phyloP scores from a whole-genome alignment of 2,113 vertebrate species.

The Caretta caretta region DNA sequence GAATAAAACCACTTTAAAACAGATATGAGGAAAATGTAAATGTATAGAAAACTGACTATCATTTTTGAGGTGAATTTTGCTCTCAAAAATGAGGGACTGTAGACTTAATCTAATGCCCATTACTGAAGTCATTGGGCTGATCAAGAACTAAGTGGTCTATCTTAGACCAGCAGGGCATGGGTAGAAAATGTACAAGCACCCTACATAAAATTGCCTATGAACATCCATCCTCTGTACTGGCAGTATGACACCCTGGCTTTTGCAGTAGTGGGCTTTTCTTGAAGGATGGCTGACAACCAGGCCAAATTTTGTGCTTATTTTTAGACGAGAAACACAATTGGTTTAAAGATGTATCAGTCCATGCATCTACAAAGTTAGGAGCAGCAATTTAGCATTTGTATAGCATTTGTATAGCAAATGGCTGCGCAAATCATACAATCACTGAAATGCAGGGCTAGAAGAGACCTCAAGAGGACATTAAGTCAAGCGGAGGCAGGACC shows the following conservation, averaged over 20 bases:
- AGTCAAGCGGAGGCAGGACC: not conserved
- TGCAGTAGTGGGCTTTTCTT: conserved; percentile 12
- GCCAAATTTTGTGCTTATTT: not conserved
- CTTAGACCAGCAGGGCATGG: not conserved
- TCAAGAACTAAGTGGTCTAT: not conserved
- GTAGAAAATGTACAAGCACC: not conserved
- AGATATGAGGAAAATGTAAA: conserved; percentile 43
- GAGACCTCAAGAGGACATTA: not conserved
- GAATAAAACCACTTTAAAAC: conserved; percentile 29
- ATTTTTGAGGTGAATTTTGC: not conserved
- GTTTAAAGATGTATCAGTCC: not conserved
- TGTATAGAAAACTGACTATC: not conserved
- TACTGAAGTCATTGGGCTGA: not conserved
- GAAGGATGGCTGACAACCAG: not conserved
- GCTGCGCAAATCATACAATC: not conserved
- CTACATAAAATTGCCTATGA: not conserved
- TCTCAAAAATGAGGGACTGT: not conserved
- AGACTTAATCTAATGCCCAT: not conserved
- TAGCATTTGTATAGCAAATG: not conserved
- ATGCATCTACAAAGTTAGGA: not conserved
- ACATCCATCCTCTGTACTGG: not conserved
- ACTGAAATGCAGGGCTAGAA: not conserved
- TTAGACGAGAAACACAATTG: not conserved
- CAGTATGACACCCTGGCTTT: not conserved
- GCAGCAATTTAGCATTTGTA: not conserved